Percentiles rank a stretch among this genome's conserved stretches.
Conservation (phyloP, 2,888 invertebrate genomes). For the Himalopsyche tibetana region DNA sequence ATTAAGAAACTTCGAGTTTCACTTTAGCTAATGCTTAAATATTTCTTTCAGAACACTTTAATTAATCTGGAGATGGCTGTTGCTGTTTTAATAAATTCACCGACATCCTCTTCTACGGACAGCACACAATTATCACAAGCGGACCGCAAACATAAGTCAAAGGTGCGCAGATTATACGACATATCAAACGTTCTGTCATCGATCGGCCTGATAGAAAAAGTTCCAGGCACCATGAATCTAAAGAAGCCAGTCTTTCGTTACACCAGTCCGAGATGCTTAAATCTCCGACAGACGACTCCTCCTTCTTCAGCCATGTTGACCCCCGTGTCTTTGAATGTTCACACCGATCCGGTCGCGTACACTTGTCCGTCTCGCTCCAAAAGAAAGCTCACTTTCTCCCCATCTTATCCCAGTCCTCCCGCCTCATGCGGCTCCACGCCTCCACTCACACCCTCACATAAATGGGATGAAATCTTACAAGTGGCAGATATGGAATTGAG, state of each 20-base stretch:
- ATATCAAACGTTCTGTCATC: constrained; percentile 87
- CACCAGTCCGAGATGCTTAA: constrained; percentile 76
- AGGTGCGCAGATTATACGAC: constrained; percentile 85
- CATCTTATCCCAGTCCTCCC: constrained; percentile 69
- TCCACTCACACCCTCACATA: constrained; percentile 75
- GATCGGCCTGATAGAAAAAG: constrained; percentile 83
- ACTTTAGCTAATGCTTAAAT: no score
- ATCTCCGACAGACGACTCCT: constrained; percentile 72
- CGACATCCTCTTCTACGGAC: constrained; percentile 74
- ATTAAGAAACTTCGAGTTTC: no score
- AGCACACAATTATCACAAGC: constrained; percentile 73
- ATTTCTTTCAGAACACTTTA: constrained; percentile 76
- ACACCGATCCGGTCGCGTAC: constrained; percentile 70
- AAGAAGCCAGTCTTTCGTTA: constrained; percentile 83
- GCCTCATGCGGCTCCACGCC: constrained; percentile 72
- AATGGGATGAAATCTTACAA: constrained; percentile 78
- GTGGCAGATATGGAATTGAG: constrained; percentile 79
- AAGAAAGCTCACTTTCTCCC: constrained; percentile 75
- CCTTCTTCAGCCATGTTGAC: constrained; percentile 71
- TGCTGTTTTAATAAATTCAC: constrained; percentile 78
- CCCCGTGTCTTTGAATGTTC: constrained; percentile 70
- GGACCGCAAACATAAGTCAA: constrained; percentile 80
- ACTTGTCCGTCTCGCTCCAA: constrained; percentile 73
- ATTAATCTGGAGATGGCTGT: constrained; percentile 83
- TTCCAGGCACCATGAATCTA: constrained; percentile 78